Base-by-base conservation (phyloP, 2,888 invertebrate species). In the Ametastegia equiseti region DNA sequence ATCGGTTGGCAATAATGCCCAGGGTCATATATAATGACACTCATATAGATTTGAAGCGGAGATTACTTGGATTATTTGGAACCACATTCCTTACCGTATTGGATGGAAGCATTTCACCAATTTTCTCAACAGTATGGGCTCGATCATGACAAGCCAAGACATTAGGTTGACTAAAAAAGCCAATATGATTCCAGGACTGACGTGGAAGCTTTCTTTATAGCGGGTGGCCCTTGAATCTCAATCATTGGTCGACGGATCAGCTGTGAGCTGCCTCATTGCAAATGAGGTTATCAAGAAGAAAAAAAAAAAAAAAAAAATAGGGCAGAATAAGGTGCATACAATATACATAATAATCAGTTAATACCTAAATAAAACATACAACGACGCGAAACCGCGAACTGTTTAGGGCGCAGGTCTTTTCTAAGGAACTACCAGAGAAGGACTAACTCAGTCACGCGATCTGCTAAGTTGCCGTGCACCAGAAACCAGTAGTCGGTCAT, bases 391-490 rank as follows among this genome's bases (percentile, higher is more conserved):
- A 39, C 36, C 57, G 27, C 27, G 60, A 19, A 60, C 30, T 42
- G 63, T 60, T 39, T 45, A 60, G 39, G 30, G 78, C 78, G 78
- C 78, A 78, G 78, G 78, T 78, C 78, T 60, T 78, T 78, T 60
- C 60, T 23, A 19, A 33, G 54, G 63, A 63, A 78, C 54, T 11
- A 57, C 54, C n/a, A 15, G 78, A 57, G 78, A 60, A 50, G 13
- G 39, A 78, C n/a, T n/a, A n/a, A n/a, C n/a, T 42, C 23, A 78
- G 78, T 78, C 78, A 78, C 78, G 78, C 78, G 78, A 78, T 78
- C 63, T 45, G 78, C 19, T 27, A 30, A 78, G 63, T n/a, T 75
- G 33, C 75, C 60, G n/a, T 63, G 42, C 78, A 39, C 63, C 60
- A 45, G 78, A 60, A 60, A 15, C 19, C 45, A 27, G 19, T 75